phyloP scores from a whole-genome alignment of 2,888 invertebrate genomes.

The Hypsopygia costalis region DNA sequence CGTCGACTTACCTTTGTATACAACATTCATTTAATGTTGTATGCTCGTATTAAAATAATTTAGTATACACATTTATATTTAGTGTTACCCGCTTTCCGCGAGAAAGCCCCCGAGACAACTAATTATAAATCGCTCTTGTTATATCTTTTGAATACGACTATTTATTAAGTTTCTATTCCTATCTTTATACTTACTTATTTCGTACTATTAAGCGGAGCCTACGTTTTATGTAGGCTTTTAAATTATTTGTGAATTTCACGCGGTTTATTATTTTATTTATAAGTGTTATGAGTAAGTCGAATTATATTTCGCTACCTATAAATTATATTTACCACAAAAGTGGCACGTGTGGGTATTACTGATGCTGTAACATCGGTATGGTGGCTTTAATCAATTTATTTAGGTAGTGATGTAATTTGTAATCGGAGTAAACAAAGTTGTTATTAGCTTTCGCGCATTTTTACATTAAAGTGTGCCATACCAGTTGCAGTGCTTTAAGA shows the following conservation, averaged over 20 bases:
- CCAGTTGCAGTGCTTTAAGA: neutral
- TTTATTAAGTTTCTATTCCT: conserved; percentile 30
- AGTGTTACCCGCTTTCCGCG: conserved; percentile 15
- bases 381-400: conserved; percentile 5
- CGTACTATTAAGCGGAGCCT: conserved; percentile 61
- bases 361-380: conserved; percentile 9
- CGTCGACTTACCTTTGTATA: neutral
- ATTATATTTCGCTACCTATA: conserved; percentile 18
- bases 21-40: conserved; percentile 10
- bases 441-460: neutral
- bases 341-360: neutral
- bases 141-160: conserved; percentile 7
- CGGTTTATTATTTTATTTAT: conserved; percentile 36
- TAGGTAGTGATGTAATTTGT: neutral
- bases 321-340: conserved; percentile 6
- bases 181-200: conserved; percentile 43
- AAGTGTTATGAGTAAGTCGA: conserved; percentile 28
- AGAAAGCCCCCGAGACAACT: conserved; percentile 14
- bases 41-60: conserved; percentile 9
- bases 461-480: conserved; percentile 2
- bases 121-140: conserved; percentile 8
- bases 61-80: conserved; percentile 7
- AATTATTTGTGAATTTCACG: conserved; percentile 52
- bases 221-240: conserved; percentile 76
- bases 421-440: neutral